Evolutionary conservation across 2,113 vertebrate species (phyloP).

Genomic region (Loxodonta africana): DNA sequence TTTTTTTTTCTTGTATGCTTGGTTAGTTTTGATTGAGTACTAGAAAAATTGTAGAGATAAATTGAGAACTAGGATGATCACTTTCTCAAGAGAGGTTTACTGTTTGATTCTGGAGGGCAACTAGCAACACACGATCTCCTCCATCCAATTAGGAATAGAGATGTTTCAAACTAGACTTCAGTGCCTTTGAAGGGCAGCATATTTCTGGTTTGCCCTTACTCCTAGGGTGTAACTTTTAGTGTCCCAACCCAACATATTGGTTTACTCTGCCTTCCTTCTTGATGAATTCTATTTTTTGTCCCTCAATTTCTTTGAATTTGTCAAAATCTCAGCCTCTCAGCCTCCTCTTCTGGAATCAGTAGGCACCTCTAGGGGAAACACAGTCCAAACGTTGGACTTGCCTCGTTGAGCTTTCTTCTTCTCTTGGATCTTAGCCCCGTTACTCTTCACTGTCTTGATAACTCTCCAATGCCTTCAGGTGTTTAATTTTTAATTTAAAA

Average conservation of each 20-base stretch:
- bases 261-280: not conserved
- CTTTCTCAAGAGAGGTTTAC: not conserved
- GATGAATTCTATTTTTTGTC: not conserved
- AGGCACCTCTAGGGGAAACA: not conserved
- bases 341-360: not conserved
- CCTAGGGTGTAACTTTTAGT: not conserved
- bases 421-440: not conserved
- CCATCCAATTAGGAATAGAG: not conserved
- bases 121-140: not conserved
- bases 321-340: not conserved
- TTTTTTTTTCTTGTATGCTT: not conserved
- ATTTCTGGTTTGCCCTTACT: not conserved
- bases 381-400: not conserved
- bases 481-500: slow-evolving; percentile 51
- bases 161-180: not conserved
- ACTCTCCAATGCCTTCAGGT: not conserved
- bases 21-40: not conserved
- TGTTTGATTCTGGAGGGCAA: not conserved
- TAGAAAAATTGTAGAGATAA: not conserved
- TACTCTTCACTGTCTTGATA: not conserved
- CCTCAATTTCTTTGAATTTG: not conserved
- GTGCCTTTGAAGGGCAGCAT: not conserved
- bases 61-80: not conserved
- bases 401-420: not conserved
- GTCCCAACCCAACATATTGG: not conserved